Percentiles rank a stretch among this genome's conserved stretches.
These are phyloP conservation scores for Mellivora capensis DNA, from an alignment of 2,113 vertebrate species.

Conservation along the genomic window DNA sequence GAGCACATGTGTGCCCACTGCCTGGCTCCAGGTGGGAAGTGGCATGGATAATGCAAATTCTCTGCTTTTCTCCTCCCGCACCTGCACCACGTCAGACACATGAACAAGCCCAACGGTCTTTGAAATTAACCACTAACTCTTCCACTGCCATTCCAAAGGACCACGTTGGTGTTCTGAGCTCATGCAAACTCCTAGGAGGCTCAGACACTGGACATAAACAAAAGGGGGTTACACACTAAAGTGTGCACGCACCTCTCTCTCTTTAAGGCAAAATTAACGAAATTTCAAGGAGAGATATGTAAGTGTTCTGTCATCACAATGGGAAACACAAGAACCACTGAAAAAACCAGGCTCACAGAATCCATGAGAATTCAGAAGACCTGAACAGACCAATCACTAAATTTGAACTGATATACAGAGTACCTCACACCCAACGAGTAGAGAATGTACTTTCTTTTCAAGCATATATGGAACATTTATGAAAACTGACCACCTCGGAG, in stretches of 20 bases:
- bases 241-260: neutral
- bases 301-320: neutral
- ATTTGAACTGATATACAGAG: neutral
- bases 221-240: neutral
- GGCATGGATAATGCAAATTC: neutral
- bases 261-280: neutral
- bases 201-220: constrained; percentile 3
- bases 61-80: neutral
- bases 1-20: neutral
- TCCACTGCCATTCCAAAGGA: neutral
- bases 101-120: neutral
- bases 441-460: neutral
- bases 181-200: neutral
- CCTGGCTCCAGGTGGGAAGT: neutral
- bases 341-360: neutral
- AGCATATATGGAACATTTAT: neutral
- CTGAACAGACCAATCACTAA: neutral
- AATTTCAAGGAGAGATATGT: neutral
- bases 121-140: constrained; percentile 31
- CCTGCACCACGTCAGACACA: neutral
- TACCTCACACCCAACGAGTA: neutral
- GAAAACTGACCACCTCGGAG: neutral
- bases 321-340: neutral
- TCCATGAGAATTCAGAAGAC: neutral
- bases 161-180: neutral